phyloP scores from a whole-genome alignment of 2,797 vertebrate species.

The Zenarchopterus dispar region DNA sequence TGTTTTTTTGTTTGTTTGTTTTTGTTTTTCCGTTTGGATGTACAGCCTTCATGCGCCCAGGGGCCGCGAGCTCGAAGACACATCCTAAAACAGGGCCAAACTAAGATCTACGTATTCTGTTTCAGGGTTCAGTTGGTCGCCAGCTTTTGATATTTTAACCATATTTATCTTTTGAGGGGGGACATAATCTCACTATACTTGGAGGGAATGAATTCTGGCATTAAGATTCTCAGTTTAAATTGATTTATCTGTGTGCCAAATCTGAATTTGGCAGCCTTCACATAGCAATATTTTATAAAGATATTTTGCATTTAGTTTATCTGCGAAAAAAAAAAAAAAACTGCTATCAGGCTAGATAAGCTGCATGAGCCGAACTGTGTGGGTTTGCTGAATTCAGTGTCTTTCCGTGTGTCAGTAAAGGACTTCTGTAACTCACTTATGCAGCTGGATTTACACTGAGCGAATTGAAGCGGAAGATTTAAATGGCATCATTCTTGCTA shows the following conservation, averaged over 20 bases:
- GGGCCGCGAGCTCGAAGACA: too few species aligned
- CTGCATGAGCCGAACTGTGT: slow-evolving; percentile 12
- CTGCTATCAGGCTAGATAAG: slow-evolving; percentile 27
- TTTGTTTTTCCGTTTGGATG: too few species aligned
- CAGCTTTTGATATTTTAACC: too few species aligned
- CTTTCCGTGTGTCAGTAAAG: slow-evolving; percentile 40
- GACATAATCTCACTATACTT: slow-evolving; percentile 14
- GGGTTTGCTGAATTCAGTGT: slow-evolving; percentile 29
- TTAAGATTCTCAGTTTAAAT: slow-evolving; percentile 9
- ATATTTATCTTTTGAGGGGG: neutral
- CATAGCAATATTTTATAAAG: slow-evolving; percentile 11
- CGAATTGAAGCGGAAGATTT: slow-evolving; percentile 78
- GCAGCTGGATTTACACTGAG: slow-evolving; percentile 77
- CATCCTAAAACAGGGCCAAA: too few species aligned
- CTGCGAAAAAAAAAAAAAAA: slow-evolving; percentile 13
- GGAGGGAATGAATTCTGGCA: neutral
- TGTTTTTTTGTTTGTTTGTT: too few species aligned
- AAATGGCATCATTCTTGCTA: slow-evolving; percentile 80
- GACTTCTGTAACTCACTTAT: slow-evolving; percentile 72
- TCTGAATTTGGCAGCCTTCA: neutral
- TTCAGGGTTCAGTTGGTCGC: too few species aligned
- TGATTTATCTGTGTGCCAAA: neutral
- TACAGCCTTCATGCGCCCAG: too few species aligned
- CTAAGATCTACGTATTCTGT: too few species aligned
- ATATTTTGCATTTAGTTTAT: slow-evolving; percentile 29